Evolutionary conservation across 2,888 invertebrate genomes (phyloP).

Genomic region (Patella caerulea): DNA sequence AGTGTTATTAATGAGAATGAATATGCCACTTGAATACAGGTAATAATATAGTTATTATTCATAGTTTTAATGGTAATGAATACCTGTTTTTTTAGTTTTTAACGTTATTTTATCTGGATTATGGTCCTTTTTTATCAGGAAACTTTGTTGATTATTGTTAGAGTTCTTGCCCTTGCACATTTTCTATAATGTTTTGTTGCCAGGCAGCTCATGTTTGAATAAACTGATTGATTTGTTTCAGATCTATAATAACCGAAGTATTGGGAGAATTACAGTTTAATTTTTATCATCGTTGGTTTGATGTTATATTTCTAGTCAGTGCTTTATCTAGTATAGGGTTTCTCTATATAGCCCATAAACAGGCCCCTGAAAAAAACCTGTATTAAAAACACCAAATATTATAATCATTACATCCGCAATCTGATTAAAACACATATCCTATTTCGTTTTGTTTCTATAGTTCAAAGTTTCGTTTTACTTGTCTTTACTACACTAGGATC

Average conservation of each 20-base stretch:
- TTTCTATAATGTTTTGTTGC: too few relatives aligned
- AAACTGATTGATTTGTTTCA: constrained; percentile 49
- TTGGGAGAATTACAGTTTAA: constrained; percentile 97
- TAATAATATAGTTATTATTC: constrained; percentile 38
- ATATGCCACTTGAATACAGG: constrained; percentile 96
- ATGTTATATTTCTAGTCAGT: constrained; percentile 97
- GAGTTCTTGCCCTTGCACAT: too few relatives aligned
- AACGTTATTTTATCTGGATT: too few relatives aligned
- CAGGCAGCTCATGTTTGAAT: too few relatives aligned
- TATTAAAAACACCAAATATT: constrained; percentile 21
- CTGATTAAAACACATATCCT: too few relatives aligned
- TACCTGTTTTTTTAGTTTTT: too few relatives aligned
- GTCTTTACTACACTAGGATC: too few relatives aligned
- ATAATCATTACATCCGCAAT: too few relatives aligned
- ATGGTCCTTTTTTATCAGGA: too few relatives aligned
- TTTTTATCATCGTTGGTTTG: constrained; percentile 99
- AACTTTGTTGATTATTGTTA: too few relatives aligned
- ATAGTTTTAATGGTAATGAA: background rate
- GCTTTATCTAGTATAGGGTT: constrained; percentile 96
- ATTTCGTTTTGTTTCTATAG: too few relatives aligned
- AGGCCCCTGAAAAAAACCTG: constrained; percentile 60
- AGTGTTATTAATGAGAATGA: constrained; percentile 97
- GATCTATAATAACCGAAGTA: constrained; percentile 92
- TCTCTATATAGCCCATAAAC: constrained; percentile 84
- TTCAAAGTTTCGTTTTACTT: too few relatives aligned